A percentile compares a stretch with the other conserved stretches of the same genome.
phyloP scores from a whole-genome alignment of 2,888 invertebrate species.

The Acronicta leporina region DNA sequence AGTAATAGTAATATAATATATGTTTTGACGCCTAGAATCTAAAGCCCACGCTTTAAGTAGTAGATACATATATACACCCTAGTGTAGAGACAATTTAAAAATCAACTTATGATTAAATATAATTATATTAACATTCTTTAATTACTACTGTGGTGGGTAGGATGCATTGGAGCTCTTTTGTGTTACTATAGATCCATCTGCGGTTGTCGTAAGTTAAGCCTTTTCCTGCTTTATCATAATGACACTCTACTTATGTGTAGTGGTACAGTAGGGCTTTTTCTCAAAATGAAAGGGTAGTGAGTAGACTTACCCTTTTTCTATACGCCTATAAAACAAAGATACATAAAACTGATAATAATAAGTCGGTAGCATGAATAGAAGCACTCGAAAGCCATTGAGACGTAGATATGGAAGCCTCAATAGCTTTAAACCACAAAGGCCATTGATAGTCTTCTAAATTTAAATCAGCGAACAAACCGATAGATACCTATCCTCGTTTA shows the following conservation, averaged over 20 bases:
- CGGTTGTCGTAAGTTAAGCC: slow-evolving; percentile 13
- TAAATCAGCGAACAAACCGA: slow-evolving; percentile 10
- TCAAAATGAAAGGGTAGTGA: slow-evolving; percentile 17
- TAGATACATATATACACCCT: too few relatives aligned
- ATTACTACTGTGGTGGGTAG: too few relatives aligned
- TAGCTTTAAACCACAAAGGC: slow-evolving; percentile 5
- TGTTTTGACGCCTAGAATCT: too few relatives aligned
- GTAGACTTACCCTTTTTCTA: not conserved
- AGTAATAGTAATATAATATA: too few relatives aligned
- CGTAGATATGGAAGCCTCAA: not conserved
- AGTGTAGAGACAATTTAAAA: too few relatives aligned
- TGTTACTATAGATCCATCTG: too few relatives aligned
- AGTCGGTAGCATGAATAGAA: not conserved
- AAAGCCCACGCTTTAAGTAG: not conserved
- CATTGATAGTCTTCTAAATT: slow-evolving; percentile 8
- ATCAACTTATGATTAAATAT: too few relatives aligned
- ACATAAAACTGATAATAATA: not conserved
- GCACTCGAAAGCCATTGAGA: slow-evolving; percentile 1
- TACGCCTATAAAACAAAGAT: not conserved
- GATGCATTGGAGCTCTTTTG: too few relatives aligned
- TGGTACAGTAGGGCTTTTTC: not conserved
- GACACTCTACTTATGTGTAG: slow-evolving; percentile 15
- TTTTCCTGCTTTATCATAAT: slow-evolving; percentile 29
- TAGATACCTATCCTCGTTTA: slow-evolving; percentile 26
- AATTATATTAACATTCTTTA: too few relatives aligned